Evolutionary conservation across 1,140 invertebrate species (phyloP), one percentile per base, ranked within the genome.

Genomic region (Penaeus vannamei): DNA sequence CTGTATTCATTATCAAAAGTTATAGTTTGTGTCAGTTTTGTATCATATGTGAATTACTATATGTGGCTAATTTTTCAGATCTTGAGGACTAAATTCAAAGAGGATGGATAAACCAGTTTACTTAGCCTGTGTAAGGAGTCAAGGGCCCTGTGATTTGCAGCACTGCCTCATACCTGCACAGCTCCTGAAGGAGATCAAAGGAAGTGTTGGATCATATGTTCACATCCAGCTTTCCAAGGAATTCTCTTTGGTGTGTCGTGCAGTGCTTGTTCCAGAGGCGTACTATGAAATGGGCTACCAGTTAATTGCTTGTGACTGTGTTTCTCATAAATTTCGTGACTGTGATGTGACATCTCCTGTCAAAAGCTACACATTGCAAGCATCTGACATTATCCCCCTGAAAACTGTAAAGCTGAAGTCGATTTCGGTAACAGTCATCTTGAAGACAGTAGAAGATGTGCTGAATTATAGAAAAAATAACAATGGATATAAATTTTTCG

Each of bases 401-500:
- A 76, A 14, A 76, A 29, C 72, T 32, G 72, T 76, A n/a, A 76
- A 20, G 17, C 4, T 76, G 20, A 32, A 32, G 14, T 32, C 29
- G 22, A 36, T 76, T 76, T 32, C 19, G 20, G 72, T 76, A 36
- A 76, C 23, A 32, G 72, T 76, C n/a, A 76, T 76, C 5, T 36
- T 76, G 1, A 76, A 10, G 72, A 32, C 72, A 32, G 72, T 76
- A 32, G 72, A 76, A 76, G 72, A 76, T 76, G 72, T 76, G 7
- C n/a, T 76, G 26, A 76, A 76, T 0, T 76, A 76, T 36, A 76
- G 72, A 76, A 76, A 26, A n/a, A 29, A 29, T n/a, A 36, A 7
- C 19, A 32, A 36, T 7, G 17, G 42, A 12, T 76, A 76, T 29
- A 36, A 76, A 26, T 32, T n/a, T 20, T 32, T n/a, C 19, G 20